Base-by-base conservation (phyloP, 2,797 vertebrate genomes). In the Sardinella longiceps region DNA sequence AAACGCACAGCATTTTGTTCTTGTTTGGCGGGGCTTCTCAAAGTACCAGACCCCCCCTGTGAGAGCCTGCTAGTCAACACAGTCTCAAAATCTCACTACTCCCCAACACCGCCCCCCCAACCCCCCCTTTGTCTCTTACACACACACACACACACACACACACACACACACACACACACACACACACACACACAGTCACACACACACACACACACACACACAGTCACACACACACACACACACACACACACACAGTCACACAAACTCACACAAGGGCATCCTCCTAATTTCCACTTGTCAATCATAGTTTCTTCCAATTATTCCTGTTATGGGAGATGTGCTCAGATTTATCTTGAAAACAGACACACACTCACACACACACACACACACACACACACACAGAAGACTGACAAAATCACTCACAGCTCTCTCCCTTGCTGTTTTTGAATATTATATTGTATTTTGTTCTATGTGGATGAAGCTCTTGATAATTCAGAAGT, bases 271-370 rank as follows among this genome's bases (percentile, higher is more conserved):
- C 66, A 74, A 7, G 33, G 15, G 9, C 70, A 37, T 37, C 70
- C 70, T 77, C 37, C 70, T 39, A 77, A 77, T 77, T 77, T 77
- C 23, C 70, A 77, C 70, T 20, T 77, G 70, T 77, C 70, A 77
- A 77, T 77, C 70, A 66, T 33, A 14, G 63, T 39, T 77, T 37
- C 70, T 39, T 39, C 70, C 70, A 77, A 77, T 77, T 77, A 77
- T 39, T 77, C 33, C 33, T 37, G 70, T 39, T 77, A 39, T 77
- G 70, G 70, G 33, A 77, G 37, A 77, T 39, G 70, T 43, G 70
- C 37, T 12, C 15, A 70, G 66, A 70, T 70, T 70, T 33, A 28
- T 20, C 30, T 66, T 66, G 63, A 66, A 66, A 9, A 74, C 66
- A 70, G 28, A 70, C 63, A 70, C 9, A 33, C 63, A 70, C 28